Percentiles rank a stretch among this genome's conserved stretches.
Evolutionary conservation across 2,888 invertebrate genomes (phyloP).

Genomic region (Pimpla rufipes): DNA sequence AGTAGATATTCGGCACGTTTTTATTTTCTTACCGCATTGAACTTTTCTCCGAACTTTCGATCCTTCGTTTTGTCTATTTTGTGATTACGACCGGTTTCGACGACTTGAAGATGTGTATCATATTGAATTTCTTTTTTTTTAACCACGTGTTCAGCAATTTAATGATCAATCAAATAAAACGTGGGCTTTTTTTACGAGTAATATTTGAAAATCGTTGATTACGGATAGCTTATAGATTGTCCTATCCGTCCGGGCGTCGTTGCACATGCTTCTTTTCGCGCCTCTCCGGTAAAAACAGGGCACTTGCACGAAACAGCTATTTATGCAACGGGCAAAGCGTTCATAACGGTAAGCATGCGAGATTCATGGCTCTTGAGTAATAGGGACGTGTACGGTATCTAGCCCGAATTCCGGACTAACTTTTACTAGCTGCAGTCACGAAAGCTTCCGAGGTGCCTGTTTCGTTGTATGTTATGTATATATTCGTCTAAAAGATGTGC

Average conservation of each 20-base stretch:
- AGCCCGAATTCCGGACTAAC: slow-evolving; percentile 37
- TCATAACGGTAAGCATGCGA: slow-evolving; percentile 39
- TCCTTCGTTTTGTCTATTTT: too few relatives aligned
- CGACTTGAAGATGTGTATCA: neutral
- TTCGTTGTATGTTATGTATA: slow-evolving; percentile 1
- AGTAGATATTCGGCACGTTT: neutral
- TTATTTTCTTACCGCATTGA: neutral
- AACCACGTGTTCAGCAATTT: neutral
- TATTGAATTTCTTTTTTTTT: neutral
- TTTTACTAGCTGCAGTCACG: slow-evolving; percentile 49
- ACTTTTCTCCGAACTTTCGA: neutral
- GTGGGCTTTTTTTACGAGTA: neutral
- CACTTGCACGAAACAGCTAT: slow-evolving; percentile 26
- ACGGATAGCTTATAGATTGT: neutral
- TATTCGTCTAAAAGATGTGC: neutral
- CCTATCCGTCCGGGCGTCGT: neutral
- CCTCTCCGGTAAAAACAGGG: slow-evolving; percentile 11
- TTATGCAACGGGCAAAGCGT: slow-evolving; percentile 34
- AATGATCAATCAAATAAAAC: neutral
- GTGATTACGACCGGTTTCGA: neutral
- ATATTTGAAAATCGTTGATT: neutral
- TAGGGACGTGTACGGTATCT: slow-evolving; percentile 36
- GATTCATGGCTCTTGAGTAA: slow-evolving; percentile 40
- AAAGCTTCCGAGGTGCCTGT: slow-evolving; percentile 30
- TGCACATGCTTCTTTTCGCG: neutral